Evolutionary conservation across 1,140 invertebrate genomes (phyloP).

Genomic region (Arctopsyche grandis): DNA sequence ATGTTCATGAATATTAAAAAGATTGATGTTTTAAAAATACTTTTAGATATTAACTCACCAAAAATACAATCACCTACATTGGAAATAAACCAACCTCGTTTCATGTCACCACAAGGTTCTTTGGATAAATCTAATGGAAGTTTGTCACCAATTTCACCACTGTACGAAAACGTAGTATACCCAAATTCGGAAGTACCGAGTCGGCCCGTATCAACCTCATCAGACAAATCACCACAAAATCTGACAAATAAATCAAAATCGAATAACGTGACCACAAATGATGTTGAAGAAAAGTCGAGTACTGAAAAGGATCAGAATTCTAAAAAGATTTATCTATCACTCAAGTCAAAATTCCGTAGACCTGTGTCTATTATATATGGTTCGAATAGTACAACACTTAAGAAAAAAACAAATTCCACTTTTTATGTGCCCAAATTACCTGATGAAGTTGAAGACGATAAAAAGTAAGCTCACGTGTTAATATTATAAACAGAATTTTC

Average conservation of each 20-base stretch:
- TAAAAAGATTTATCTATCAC: conserved; percentile 63
- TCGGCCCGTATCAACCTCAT: neutral
- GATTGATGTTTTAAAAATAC: too few relatives aligned
- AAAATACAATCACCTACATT: neutral
- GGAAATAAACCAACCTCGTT: neutral
- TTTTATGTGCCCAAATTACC: conserved; percentile 70
- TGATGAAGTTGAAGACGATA: conserved; percentile 55
- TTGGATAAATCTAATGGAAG: neutral
- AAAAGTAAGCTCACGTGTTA: conserved; percentile 28
- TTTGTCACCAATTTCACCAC: neutral
- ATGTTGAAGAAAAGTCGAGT: conserved; percentile 14
- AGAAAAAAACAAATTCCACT: conserved; percentile 63
- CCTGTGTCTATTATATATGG: conserved; percentile 63
- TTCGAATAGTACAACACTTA: conserved; percentile 43
- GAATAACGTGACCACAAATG: neutral
- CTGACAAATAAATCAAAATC: neutral
- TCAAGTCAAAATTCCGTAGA: conserved; percentile 67
- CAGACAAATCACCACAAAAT: neutral
- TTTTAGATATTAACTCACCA: neutral
- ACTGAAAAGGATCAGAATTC: neutral
- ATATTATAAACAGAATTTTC: neutral
- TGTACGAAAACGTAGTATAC: neutral
- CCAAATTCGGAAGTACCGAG: neutral
- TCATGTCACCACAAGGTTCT: conserved; percentile 25
- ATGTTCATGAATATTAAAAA: too few relatives aligned